Conservation (phyloP, 92 coral and sea anemone species). For the Pocillopora grandis region DNA sequence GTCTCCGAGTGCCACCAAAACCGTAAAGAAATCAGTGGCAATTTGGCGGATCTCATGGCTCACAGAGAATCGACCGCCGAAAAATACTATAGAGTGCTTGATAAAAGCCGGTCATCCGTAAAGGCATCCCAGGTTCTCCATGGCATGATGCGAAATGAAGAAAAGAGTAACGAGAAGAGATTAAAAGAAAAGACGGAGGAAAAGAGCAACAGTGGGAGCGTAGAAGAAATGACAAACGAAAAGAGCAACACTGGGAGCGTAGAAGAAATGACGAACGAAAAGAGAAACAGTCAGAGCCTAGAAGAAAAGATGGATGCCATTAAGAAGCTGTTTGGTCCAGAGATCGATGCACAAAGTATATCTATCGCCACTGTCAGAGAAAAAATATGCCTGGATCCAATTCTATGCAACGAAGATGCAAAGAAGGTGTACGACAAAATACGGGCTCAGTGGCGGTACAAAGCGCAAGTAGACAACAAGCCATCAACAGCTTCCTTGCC, state of each 20-base stretch:
- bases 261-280: not conserved
- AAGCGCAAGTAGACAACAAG: not conserved
- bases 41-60: slow-evolving; percentile 60
- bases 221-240: not conserved
- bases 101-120: slow-evolving; percentile 35
- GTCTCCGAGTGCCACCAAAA: slow-evolving; percentile 48
- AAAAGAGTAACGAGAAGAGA: not conserved
- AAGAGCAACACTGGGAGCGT: not conserved
- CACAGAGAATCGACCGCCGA: slow-evolving; percentile 55
- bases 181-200: not conserved
- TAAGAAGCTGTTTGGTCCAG: not conserved
- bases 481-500: slow-evolving; percentile 1
- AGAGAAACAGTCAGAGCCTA: not conserved
- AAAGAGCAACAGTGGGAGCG: not conserved
- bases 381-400: slow-evolving; percentile 21
- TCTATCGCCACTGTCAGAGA: slow-evolving; percentile 15
- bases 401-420: slow-evolving; percentile 29
- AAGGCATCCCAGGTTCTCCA: slow-evolving; percentile 46
- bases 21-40: slow-evolving; percentile 36
- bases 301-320: slow-evolving; percentile 14
- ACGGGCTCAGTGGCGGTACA: slow-evolving; percentile 33
- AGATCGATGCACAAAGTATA: slow-evolving; percentile 7
- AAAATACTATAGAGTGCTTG: slow-evolving; percentile 35
- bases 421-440: slow-evolving; percentile 41
- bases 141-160: slow-evolving; percentile 21